A percentile compares a stretch with the other conserved stretches of the same genome.
Evolutionary conservation across 2,888 invertebrate species (phyloP).

Genomic region (Zonitis immaculata): DNA sequence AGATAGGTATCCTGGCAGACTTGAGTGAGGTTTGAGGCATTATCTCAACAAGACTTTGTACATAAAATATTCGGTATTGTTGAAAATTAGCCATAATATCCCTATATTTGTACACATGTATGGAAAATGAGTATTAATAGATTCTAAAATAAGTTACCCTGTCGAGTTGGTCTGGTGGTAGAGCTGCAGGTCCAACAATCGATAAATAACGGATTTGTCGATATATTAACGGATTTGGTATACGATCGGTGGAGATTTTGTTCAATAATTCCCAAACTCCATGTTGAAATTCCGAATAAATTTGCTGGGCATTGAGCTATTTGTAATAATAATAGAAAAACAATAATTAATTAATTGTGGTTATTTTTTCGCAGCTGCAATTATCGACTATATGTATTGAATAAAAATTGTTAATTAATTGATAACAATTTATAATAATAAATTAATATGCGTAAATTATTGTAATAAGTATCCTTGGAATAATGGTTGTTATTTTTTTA

Average conservation of each 20-base stretch:
- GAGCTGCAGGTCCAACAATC: slow-evolving; percentile 76
- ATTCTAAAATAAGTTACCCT: slow-evolving; percentile 64
- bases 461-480: neutral
- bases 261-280: slow-evolving; percentile 73
- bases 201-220: slow-evolving; percentile 72
- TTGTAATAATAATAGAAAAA: slow-evolving; percentile 34
- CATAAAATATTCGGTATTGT: too few relatives aligned
- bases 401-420: slow-evolving; percentile 2
- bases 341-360: too few relatives aligned
- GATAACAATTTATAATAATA: neutral
- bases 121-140: too few relatives aligned
- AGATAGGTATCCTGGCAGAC: too few relatives aligned
- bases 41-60: too few relatives aligned
- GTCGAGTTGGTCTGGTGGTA: slow-evolving; percentile 78
- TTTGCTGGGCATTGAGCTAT: slow-evolving; percentile 74
- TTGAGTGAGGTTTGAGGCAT: too few relatives aligned
- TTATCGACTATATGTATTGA: neutral
- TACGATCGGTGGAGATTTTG: slow-evolving; percentile 60
- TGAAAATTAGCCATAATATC: too few relatives aligned
- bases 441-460: neutral
- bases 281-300: slow-evolving; percentile 78
- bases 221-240: slow-evolving; percentile 65
- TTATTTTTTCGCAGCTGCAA: too few relatives aligned
- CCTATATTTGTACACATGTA: too few relatives aligned
- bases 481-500: neutral